phyloP scores from a whole-genome alignment of 2,113 vertebrate genomes.

The Brachypodius melanocephalos region DNA sequence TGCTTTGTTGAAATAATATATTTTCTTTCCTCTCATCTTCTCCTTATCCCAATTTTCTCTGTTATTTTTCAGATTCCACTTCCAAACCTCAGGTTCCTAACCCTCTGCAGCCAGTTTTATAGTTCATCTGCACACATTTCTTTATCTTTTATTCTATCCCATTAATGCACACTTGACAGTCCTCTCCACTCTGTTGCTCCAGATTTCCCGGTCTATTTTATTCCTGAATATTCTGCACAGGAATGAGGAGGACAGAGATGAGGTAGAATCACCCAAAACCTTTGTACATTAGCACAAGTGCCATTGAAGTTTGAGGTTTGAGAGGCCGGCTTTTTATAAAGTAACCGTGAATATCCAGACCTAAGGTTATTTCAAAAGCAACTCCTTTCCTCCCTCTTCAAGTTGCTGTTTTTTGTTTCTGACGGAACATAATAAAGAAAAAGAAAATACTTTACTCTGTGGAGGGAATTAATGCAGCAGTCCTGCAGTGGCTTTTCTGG shows the following conservation, averaged over 20 bases:
- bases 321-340: not conserved
- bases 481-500: not conserved
- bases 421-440: not conserved
- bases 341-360: not conserved
- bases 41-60: not conserved
- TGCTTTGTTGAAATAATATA: not conserved
- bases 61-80: not conserved
- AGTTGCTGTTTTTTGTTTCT: not conserved
- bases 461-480: not conserved
- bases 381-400: not conserved
- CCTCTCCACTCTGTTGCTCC: not conserved
- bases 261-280: not conserved
- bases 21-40: not conserved
- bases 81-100: not conserved
- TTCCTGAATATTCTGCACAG: not conserved
- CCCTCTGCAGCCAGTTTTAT: not conserved
- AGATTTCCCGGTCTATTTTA: not conserved
- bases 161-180: not conserved
- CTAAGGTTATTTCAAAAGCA: not conserved
- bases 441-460: not conserved
- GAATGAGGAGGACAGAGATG: not conserved
- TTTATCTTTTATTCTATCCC: not conserved
- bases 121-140: not conserved
- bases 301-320: not conserved
- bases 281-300: not conserved